phyloP scores from a whole-genome alignment of 1,140 invertebrate genomes.

The Hermetia illucens region DNA sequence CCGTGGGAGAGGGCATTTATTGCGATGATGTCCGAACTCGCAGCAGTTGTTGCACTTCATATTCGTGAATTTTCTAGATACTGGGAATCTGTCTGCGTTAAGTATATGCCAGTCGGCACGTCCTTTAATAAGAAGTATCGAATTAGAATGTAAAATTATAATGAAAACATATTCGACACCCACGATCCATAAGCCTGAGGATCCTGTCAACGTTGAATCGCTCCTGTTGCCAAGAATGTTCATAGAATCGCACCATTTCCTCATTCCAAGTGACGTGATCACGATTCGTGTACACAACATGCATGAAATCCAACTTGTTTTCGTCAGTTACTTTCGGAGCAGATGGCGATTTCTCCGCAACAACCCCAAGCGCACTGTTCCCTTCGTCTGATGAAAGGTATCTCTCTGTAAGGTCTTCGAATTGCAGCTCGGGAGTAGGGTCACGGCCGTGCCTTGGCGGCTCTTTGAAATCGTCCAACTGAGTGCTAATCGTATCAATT shows the following conservation, averaged over 20 bases:
- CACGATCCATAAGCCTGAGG: slow-evolving; percentile 40
- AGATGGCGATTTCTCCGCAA: too few relatives aligned
- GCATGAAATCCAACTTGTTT: too few relatives aligned
- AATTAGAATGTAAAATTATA: background rate
- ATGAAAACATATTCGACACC: slow-evolving; percentile 20
- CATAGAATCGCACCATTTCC: slow-evolving; percentile 44
- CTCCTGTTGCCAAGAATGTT: slow-evolving; percentile 43
- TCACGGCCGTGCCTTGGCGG: too few relatives aligned
- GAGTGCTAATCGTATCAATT: too few relatives aligned
- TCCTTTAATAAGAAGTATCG: slow-evolving; percentile 24
- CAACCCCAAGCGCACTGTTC: too few relatives aligned
- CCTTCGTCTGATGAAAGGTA: too few relatives aligned
- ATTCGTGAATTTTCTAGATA: slow-evolving; percentile 15
- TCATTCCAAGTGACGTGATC: too few relatives aligned
- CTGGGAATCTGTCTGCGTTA: slow-evolving; percentile 22
- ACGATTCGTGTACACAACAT: too few relatives aligned
- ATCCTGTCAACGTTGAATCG: slow-evolving; percentile 37
- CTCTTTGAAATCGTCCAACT: too few relatives aligned
- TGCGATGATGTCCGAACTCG: slow-evolving; percentile 37
- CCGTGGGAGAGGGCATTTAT: slow-evolving; percentile 31
- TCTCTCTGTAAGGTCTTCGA: too few relatives aligned
- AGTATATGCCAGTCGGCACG: slow-evolving; percentile 32
- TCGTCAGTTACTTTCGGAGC: too few relatives aligned
- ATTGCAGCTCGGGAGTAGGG: too few relatives aligned
- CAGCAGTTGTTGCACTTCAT: slow-evolving; percentile 40